These are phyloP conservation scores for Calliopum simillimum DNA, from an alignment of 2,888 invertebrate species.

Conservation along the genomic window DNA sequence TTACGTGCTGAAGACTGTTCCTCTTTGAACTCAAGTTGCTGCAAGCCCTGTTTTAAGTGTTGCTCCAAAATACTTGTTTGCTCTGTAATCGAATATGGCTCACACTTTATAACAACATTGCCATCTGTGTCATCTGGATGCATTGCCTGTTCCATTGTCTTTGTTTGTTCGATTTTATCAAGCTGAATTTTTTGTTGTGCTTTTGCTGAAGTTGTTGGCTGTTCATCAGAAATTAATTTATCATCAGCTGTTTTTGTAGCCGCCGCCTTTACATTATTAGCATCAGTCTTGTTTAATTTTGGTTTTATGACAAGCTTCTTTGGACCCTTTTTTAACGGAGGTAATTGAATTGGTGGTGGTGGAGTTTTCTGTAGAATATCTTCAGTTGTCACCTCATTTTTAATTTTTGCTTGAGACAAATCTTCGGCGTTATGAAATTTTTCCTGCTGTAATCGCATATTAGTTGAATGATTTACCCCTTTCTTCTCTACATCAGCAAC, in stretches of 20 bases:
- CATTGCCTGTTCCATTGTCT: constrained; percentile 38
- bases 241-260: constrained; percentile 27
- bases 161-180: constrained; percentile 11
- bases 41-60: constrained; percentile 50
- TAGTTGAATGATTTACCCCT: background rate
- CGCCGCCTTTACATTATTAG: constrained; percentile 10
- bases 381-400: constrained; percentile 48
- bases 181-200: constrained; percentile 37
- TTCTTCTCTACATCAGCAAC: background rate
- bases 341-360: constrained; percentile 15
- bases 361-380: background rate
- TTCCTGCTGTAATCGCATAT: background rate
- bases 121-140: constrained; percentile 39
- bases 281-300: constrained; percentile 54
- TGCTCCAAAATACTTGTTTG: constrained; percentile 57
- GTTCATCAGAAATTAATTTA: constrained; percentile 37
- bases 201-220: constrained; percentile 46
- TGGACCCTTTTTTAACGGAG: constrained; percentile 38
- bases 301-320: constrained; percentile 63
- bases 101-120: constrained; percentile 55
- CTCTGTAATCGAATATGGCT: constrained; percentile 41
- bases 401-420: constrained; percentile 52
- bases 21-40: constrained; percentile 41
- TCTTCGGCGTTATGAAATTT: constrained; percentile 50
- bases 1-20: constrained; percentile 41